These are phyloP conservation scores for Polyploca ridens DNA, from an alignment of 2,888 invertebrate species.

Conservation along the genomic window DNA sequence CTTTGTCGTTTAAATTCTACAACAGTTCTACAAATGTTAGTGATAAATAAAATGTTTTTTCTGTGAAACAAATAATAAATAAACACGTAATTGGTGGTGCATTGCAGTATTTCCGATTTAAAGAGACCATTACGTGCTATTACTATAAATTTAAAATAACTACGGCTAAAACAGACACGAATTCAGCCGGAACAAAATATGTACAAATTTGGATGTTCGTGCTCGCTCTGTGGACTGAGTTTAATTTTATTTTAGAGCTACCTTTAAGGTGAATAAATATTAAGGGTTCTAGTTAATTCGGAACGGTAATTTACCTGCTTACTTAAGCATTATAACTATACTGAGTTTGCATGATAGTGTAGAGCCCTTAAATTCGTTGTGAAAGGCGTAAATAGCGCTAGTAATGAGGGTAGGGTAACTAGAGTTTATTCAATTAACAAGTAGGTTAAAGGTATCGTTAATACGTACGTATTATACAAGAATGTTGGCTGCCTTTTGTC, in stretches of 20 bases:
- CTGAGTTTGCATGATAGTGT: background rate
- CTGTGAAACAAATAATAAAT: background rate
- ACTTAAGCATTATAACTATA: background rate
- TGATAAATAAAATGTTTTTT: background rate
- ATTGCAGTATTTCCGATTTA: slow-evolving; percentile 2
- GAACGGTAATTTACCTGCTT: background rate
- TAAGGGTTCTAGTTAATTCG: slow-evolving; percentile 3
- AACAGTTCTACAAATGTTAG: background rate
- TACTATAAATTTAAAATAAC: slow-evolving; percentile 5
- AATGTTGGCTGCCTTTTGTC: too few relatives aligned
- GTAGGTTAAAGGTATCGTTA: too few relatives aligned
- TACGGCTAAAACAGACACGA: slow-evolving; percentile 1
- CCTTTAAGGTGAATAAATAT: background rate
- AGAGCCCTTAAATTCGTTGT: background rate
- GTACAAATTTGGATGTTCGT: background rate
- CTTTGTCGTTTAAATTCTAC: too few relatives aligned
- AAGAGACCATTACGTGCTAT: slow-evolving; percentile 2
- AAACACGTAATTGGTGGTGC: slow-evolving; percentile 1
- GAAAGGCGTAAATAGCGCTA: too few relatives aligned
- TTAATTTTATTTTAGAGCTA: background rate
- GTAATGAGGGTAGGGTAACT: too few relatives aligned
- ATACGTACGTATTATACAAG: too few relatives aligned
- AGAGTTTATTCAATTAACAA: too few relatives aligned
- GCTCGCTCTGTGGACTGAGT: background rate
- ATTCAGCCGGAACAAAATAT: slow-evolving; percentile 2